Evolutionary conservation across 2,888 invertebrate species (phyloP).

Genomic region (Hirudinaria manillensis): DNA sequence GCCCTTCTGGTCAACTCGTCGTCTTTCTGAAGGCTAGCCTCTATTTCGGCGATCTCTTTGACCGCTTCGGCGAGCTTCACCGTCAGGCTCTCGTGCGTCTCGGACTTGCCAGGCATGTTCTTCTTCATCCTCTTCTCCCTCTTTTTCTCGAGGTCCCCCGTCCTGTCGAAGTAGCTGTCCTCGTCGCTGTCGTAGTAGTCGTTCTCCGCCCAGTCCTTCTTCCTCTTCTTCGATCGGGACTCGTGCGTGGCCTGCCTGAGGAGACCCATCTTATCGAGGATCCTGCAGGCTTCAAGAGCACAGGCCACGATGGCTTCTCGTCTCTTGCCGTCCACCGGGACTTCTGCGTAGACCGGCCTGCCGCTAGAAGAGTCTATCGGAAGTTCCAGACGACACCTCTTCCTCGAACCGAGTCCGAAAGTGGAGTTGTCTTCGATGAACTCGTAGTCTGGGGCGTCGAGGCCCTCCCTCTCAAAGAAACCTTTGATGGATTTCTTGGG

Average conservation of each 20-base stretch:
- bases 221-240: constrained; percentile 65
- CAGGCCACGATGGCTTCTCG: constrained; percentile 87
- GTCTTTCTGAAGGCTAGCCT: constrained; percentile 56
- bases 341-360: constrained; percentile 73
- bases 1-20: constrained; percentile 32
- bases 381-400: constrained; percentile 66
- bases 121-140: constrained; percentile 70
- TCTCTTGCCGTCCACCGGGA: constrained; percentile 69
- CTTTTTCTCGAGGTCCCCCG: constrained; percentile 83
- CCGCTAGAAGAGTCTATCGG: constrained; percentile 75
- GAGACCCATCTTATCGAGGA: constrained; percentile 79
- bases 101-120: constrained; percentile 45
- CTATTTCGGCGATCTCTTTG: constrained; percentile 61
- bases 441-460: constrained; percentile 76
- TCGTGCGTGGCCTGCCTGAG: constrained; percentile 70
- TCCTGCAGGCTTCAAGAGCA: constrained; percentile 86
- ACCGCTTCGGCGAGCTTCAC: constrained; percentile 60
- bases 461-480: constrained; percentile 87
- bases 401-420: constrained; percentile 69
- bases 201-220: constrained; percentile 71
- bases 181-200: constrained; percentile 92
- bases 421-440: constrained; percentile 67
- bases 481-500: constrained; percentile 89
- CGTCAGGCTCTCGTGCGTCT: constrained; percentile 59
- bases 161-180: constrained; percentile 88